Base-by-base conservation (phyloP, 2,888 invertebrate genomes). In the Agapetus fuscipes region DNA sequence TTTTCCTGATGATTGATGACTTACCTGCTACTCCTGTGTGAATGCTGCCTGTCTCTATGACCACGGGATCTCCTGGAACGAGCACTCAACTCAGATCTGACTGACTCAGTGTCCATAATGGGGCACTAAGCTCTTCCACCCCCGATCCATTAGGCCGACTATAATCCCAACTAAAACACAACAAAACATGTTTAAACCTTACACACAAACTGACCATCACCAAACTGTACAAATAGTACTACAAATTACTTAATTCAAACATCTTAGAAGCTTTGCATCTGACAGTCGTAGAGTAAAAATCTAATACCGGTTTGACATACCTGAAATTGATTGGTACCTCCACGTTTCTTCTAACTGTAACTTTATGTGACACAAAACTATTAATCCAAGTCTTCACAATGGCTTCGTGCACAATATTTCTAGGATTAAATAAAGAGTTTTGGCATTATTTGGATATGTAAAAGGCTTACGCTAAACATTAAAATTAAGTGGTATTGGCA, bases 81-180 rank as follows among this genome's bases (percentile, higher is more conserved):
- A 57, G 86, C 81, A 66, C 90, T 91, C 57, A 88, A 78, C 67
- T 91, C 91, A 39, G 93, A 93, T 59, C 90, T 82, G 55, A 93
- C 83, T 54, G 91, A 91, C 72, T 93, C 93, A 55, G 88, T 89
- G 75, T 93, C 93, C 89, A 90, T 90, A 61, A 67, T 62, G 41
- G 29, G 36, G 37, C 32, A 30, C 30, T 12, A 29, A 33, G 24
- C 24, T 14, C 37, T 32, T 31, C 15, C 32, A 27, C 30, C 31
- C 24, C 12, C 14, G 40, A 15, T 46, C 46, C 46, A 46, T 46
- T 14, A 35, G 43, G 40, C 39, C 33, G 37, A 26, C 34, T n/a
- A 9, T 3, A 34, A 24, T 14, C 12, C 25, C 11, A 2, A 20
- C 20, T 20, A 17, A 17, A 30, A 30, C 2, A 4, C 14, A 30